These are phyloP conservation scores for Myioborus melanocephalus DNA, from an alignment of 2,797 vertebrate species.

Conservation along the genomic window DNA sequence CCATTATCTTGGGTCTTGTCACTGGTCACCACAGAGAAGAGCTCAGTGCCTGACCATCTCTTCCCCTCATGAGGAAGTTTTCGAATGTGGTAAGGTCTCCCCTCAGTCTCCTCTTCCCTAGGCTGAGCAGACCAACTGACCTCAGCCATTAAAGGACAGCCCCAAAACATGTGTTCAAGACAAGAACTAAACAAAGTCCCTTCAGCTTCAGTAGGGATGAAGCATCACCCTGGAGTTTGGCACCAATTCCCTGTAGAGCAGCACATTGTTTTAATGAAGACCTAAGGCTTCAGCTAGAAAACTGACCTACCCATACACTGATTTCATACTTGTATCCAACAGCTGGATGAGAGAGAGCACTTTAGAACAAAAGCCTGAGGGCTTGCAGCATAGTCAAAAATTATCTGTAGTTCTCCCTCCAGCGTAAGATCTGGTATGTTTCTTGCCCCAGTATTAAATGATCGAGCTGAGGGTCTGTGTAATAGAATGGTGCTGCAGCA, in stretches of 20 bases:
- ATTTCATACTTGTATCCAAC: not conserved
- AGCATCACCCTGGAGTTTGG: not conserved
- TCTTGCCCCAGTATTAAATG: not conserved
- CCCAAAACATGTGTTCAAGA: fast-evolving
- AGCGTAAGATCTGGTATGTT: not conserved
- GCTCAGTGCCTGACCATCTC: not conserved
- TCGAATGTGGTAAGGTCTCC: not conserved
- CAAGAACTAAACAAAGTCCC: not conserved
- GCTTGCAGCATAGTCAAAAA: not conserved
- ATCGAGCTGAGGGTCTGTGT: not conserved
- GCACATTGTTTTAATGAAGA: not conserved
- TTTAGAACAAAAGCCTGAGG: not conserved
- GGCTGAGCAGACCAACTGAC: not conserved
- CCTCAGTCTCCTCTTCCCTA: not conserved
- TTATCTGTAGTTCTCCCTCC: not conserved
- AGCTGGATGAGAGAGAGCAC: not conserved
- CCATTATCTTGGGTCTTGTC: not conserved
- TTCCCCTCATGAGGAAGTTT: not conserved
- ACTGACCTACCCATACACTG: not conserved
- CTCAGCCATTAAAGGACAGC: not conserved
- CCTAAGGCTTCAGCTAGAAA: not conserved
- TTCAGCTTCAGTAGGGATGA: not conserved
- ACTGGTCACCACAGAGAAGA: not conserved
- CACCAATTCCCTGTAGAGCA: not conserved
- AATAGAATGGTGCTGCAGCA: not conserved